Conservation (phyloP, 2,113 vertebrate species). For the Chinchilla lanigera region DNA sequence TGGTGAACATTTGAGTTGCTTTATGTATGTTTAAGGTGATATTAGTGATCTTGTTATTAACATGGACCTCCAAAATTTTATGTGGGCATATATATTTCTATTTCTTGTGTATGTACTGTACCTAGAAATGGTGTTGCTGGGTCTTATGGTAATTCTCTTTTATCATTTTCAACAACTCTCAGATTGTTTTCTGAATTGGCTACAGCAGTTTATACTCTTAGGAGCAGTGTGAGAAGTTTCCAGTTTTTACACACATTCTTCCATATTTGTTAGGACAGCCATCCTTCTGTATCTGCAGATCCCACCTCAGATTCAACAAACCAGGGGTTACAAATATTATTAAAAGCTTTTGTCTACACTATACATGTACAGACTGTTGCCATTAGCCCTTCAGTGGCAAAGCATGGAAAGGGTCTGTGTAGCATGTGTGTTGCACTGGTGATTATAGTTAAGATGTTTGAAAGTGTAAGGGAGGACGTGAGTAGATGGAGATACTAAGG, state of each 20-base stretch:
- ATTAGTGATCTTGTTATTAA: background rate
- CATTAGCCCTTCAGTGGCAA: background rate
- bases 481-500: too few relatives aligned
- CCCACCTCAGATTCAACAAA: background rate
- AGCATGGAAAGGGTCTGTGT: background rate
- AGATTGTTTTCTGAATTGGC: background rate
- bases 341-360: background rate
- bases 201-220: background rate
- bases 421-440: background rate
- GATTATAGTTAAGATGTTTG: background rate
- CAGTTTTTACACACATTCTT: background rate
- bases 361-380: background rate
- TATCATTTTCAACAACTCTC: background rate
- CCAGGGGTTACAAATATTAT: background rate
- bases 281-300: background rate
- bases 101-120: background rate
- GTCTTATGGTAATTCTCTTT: background rate
- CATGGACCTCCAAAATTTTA: background rate
- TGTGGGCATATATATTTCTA: background rate
- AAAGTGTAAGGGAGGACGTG: background rate
- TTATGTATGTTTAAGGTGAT: background rate
- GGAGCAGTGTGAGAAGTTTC: background rate
- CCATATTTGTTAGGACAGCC: background rate
- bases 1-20: background rate
- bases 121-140: background rate